Percentiles rank a stretch among this genome's conserved stretches.
These are phyloP conservation scores for Gopherus flavomarginatus DNA, from an alignment of 2,113 vertebrate species.

Conservation along the genomic window DNA sequence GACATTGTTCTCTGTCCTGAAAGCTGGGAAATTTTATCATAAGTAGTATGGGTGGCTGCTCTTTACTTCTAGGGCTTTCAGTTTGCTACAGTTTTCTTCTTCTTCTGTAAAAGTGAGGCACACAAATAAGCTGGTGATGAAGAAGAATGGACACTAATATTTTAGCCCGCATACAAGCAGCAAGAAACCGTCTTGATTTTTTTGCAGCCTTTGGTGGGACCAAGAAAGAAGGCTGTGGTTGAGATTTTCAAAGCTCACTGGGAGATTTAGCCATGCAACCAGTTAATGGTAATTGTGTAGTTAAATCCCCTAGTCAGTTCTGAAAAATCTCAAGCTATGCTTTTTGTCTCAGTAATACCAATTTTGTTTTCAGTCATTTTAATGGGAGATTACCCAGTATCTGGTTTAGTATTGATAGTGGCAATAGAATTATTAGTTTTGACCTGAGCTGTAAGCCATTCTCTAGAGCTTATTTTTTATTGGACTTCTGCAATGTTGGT, in stretches of 20 bases:
- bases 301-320: background rate
- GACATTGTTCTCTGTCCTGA: background rate
- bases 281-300: accelerated
- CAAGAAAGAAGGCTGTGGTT: background rate
- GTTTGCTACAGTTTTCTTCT: background rate
- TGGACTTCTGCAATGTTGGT: background rate
- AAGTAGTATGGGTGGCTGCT: background rate
- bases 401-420: background rate
- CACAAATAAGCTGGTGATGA: background rate
- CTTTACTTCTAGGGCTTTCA: background rate
- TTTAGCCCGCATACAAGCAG: background rate
- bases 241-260: background rate
- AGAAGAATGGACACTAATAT: background rate
- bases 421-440: background rate
- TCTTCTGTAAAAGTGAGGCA: background rate
- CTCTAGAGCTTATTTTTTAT: background rate
- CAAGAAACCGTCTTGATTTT: background rate
- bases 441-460: background rate
- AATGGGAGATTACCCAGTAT: background rate
- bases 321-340: background rate
- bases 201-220: background rate
- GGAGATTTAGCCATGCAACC: background rate
- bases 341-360: background rate
- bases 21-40: background rate
- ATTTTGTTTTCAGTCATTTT: background rate